phyloP scores from a whole-genome alignment of 2,888 invertebrate genomes.

The Cryptocephalus primarius region DNA sequence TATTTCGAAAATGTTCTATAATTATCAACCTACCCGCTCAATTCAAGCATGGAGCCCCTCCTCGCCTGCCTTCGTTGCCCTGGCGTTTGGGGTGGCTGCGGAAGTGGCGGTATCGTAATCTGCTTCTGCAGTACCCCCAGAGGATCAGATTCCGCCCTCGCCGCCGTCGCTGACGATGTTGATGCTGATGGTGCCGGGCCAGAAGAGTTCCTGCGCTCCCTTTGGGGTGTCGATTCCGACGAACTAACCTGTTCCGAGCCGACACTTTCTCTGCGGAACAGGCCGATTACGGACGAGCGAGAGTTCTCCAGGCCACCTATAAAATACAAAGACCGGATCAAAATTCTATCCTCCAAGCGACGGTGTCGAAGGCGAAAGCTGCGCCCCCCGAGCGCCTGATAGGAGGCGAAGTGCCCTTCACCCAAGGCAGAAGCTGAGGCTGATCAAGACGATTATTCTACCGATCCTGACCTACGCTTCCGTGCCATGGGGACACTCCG shows the following conservation, averaged over 20 bases:
- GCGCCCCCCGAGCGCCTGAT: too few relatives aligned
- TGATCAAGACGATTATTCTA: too few relatives aligned
- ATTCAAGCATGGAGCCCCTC: slow-evolving; percentile 72
- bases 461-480: too few relatives aligned
- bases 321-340: background rate
- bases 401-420: too few relatives aligned
- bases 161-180: background rate
- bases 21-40: slow-evolving; percentile 40
- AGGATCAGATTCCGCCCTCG: slow-evolving; percentile 23
- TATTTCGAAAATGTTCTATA: too few relatives aligned
- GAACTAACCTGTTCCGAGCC: slow-evolving; percentile 51
- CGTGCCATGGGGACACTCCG: too few relatives aligned
- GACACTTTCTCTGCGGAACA: slow-evolving; percentile 75
- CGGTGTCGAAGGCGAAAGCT: too few relatives aligned
- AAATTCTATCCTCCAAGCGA: background rate
- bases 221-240: slow-evolving; percentile 36
- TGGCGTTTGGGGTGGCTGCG: slow-evolving; percentile 50
- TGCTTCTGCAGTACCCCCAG: slow-evolving; percentile 29
- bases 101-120: slow-evolving; percentile 29
- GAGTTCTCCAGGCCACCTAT: slow-evolving; percentile 79
- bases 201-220: slow-evolving; percentile 28
- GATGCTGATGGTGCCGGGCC: slow-evolving; percentile 5
- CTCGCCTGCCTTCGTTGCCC: slow-evolving; percentile 55
- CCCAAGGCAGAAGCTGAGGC: too few relatives aligned
- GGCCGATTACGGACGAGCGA: slow-evolving; percentile 81